Evolutionary conservation across 2,888 invertebrate genomes (phyloP).

Genomic region (Scrobipalpa atriplicella): DNA sequence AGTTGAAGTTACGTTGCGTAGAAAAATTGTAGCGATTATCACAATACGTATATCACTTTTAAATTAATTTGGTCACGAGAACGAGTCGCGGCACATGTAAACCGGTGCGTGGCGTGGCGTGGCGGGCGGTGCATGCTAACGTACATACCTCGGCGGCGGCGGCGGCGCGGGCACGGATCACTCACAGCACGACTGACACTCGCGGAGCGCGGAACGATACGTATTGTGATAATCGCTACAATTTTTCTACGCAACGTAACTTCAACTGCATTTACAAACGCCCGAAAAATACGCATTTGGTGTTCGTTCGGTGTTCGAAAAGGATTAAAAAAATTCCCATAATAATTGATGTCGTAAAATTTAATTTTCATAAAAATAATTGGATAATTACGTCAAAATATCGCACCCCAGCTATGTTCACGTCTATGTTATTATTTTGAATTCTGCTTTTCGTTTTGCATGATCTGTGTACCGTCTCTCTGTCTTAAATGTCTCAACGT

Average conservation of each 20-base stretch:
- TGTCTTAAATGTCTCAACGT: constrained; percentile 15
- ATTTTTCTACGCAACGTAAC: constrained; percentile 17
- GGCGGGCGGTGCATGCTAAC: constrained; percentile 41
- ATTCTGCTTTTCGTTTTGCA: constrained; percentile 23
- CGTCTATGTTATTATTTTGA: constrained; percentile 20
- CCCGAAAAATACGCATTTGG: not conserved
- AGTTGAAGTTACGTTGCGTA: not conserved
- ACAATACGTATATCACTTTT: constrained; percentile 37
- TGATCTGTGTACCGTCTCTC: constrained; percentile 23
- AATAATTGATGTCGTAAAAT: not conserved
- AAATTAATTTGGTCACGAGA: constrained; percentile 44
- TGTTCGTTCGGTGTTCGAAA: constrained; percentile 23
- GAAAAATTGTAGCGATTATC: constrained; percentile 31
- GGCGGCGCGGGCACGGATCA: constrained; percentile 53
- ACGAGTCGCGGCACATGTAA: constrained; percentile 37
- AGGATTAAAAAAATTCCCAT: not conserved
- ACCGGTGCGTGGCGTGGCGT: constrained; percentile 19
- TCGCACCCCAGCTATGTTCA: constrained; percentile 19
- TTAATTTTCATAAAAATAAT: not conserved
- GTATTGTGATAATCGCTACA: constrained; percentile 33
- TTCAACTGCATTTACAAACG: not conserved
- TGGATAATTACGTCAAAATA: not conserved
- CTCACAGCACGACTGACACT: constrained; percentile 75
- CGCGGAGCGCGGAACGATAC: constrained; percentile 66
- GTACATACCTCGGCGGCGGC: constrained; percentile 36